These are phyloP conservation scores for Bos indicus DNA, from an alignment of 2,113 vertebrate genomes.

Conservation along the genomic window DNA sequence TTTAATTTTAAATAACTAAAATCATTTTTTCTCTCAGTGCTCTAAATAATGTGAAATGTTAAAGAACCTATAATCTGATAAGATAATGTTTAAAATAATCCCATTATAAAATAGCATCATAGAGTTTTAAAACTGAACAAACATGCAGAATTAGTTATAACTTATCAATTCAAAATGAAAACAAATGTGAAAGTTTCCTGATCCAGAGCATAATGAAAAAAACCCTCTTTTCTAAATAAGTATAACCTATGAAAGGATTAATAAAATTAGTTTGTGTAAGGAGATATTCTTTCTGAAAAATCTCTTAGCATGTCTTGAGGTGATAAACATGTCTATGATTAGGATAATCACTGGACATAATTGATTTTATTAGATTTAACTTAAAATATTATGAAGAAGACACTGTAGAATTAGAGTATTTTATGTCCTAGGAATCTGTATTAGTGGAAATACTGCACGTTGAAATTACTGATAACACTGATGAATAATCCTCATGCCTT, in stretches of 20 bases:
- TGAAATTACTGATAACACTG: background rate
- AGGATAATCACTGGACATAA: background rate
- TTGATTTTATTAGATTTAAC: background rate
- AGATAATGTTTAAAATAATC: background rate
- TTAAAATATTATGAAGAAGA: background rate
- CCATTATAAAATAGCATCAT: background rate
- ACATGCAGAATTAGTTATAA: background rate
- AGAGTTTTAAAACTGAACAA: background rate
- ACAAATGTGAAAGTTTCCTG: background rate
- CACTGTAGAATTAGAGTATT: background rate
- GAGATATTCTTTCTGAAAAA: background rate
- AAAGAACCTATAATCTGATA: background rate
- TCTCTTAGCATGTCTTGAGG: background rate
- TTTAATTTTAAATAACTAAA: constrained; percentile 29
- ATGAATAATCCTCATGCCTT: background rate
- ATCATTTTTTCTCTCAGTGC: background rate
- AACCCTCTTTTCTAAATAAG: background rate
- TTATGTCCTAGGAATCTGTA: background rate
- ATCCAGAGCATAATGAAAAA: background rate
- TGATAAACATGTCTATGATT: background rate
- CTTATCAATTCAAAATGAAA: constrained; percentile 12
- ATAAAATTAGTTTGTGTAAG: background rate
- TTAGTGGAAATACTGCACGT: background rate
- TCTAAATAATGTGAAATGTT: constrained; percentile 8
- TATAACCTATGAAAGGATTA: background rate